phyloP scores from a whole-genome alignment of 2,888 invertebrate genomes.

The Rotaria socialis region DNA sequence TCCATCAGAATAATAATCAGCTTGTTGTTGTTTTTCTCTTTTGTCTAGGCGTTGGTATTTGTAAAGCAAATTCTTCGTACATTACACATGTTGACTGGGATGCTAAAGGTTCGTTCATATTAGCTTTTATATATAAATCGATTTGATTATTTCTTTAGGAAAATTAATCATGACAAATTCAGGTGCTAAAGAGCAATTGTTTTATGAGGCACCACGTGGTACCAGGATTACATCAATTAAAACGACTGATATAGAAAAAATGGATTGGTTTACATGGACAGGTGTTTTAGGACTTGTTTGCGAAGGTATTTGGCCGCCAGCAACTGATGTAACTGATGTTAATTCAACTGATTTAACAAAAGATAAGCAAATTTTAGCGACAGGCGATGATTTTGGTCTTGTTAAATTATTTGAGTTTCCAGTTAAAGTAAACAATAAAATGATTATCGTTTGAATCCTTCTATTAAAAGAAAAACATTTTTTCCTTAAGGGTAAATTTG shows the following conservation, averaged over 20 bases:
- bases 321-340: constrained; percentile 60
- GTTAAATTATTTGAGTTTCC: constrained; percentile 61
- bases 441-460: background rate
- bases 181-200: constrained; percentile 60
- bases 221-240: constrained; percentile 54
- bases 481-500: constrained; percentile 57
- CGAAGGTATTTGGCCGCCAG: constrained; percentile 61
- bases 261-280: constrained; percentile 59
- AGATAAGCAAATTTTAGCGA: constrained; percentile 56
- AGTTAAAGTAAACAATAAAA: constrained; percentile 52
- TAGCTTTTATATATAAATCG: too few species aligned
- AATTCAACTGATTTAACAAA: constrained; percentile 57
- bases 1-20: background rate
- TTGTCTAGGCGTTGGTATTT: constrained; percentile 54
- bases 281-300: constrained; percentile 58
- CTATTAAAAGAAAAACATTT: background rate
- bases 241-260: constrained; percentile 54
- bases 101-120: constrained; percentile 50
- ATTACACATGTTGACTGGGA: constrained; percentile 61
- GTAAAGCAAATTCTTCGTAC: constrained; percentile 60
- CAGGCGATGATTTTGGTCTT: constrained; percentile 61
- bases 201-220: constrained; percentile 61
- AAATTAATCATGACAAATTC: constrained; percentile 58
- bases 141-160: constrained; percentile 49
- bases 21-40: background rate